phyloP scores from a whole-genome alignment of 2,113 vertebrate species.

The Boleophthalmus pectinirostris region DNA sequence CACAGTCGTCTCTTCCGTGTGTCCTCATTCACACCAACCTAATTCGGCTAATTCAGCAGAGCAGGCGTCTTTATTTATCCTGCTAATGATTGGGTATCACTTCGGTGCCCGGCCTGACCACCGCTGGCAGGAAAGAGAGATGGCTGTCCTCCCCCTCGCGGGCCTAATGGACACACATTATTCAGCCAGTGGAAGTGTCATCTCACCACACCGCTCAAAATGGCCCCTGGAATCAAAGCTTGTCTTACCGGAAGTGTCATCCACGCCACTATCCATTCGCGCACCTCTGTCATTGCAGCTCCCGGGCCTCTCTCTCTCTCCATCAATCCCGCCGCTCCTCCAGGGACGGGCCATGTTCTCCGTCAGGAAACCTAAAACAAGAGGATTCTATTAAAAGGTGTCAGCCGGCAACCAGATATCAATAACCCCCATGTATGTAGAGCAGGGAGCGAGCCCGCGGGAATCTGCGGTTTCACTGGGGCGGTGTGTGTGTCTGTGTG shows the following conservation, averaged over 20 bases:
- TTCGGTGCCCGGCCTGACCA: constrained; percentile 31
- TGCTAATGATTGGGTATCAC: constrained; percentile 41
- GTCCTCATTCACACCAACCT: neutral
- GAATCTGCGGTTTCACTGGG: constrained; percentile 66
- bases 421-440: constrained; percentile 71
- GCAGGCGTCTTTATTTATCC: constrained; percentile 44
- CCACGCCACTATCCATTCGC: constrained; percentile 66
- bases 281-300: constrained; percentile 44
- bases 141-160: constrained; percentile 74
- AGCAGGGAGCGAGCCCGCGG: constrained; percentile 59
- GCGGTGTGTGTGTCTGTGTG: constrained; percentile 26
- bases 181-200: constrained; percentile 65
- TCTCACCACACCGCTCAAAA: constrained; percentile 64
- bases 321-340: constrained; percentile 7
- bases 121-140: constrained; percentile 14
- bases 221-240: constrained; percentile 74
- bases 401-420: constrained; percentile 77
- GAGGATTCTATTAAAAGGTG: constrained; percentile 78
- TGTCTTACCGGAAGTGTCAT: constrained; percentile 74
- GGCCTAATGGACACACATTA: constrained; percentile 75
- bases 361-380: constrained; percentile 74
- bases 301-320: constrained; percentile 18
- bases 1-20: neutral
- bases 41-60: constrained; percentile 27
- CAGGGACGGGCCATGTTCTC: constrained; percentile 45